phyloP scores from a whole-genome alignment of 2,113 vertebrate genomes.

The Pomatorhinus ruficollis region DNA sequence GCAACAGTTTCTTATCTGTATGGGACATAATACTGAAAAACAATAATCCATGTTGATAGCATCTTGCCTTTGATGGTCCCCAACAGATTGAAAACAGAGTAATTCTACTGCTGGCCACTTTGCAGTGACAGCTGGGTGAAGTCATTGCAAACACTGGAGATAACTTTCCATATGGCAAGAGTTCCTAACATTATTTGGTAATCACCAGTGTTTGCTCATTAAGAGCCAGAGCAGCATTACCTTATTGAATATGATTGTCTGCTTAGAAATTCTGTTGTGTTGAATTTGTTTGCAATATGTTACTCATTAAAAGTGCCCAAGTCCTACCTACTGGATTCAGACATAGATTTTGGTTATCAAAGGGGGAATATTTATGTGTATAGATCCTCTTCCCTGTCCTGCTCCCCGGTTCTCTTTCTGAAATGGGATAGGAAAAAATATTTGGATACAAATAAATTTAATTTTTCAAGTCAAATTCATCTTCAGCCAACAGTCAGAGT shows the following conservation, averaged over 20 bases:
- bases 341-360: neutral
- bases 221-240: neutral
- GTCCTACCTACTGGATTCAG: neutral
- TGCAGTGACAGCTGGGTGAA: slow-evolving; percentile 47
- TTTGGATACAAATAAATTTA: neutral
- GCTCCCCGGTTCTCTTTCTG: neutral
- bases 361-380: neutral
- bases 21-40: neutral
- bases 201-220: slow-evolving; percentile 10
- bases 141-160: neutral
- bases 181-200: slow-evolving; percentile 40
- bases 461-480: neutral
- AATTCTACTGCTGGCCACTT: slow-evolving; percentile 37
- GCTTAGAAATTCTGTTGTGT: neutral
- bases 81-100: slow-evolving; percentile 10
- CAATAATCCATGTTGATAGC: neutral
- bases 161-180: slow-evolving; percentile 57
- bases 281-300: neutral
- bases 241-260: neutral
- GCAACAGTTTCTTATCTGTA: neutral
- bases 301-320: neutral
- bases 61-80: slow-evolving; percentile 39
- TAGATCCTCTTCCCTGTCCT: neutral
- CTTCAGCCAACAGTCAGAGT: neutral
- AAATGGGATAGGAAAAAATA: neutral